Percentiles rank a stretch among this genome's conserved stretches.
Conservation (phyloP, 2,888 invertebrate species). For the Salticus scenicus region DNA sequence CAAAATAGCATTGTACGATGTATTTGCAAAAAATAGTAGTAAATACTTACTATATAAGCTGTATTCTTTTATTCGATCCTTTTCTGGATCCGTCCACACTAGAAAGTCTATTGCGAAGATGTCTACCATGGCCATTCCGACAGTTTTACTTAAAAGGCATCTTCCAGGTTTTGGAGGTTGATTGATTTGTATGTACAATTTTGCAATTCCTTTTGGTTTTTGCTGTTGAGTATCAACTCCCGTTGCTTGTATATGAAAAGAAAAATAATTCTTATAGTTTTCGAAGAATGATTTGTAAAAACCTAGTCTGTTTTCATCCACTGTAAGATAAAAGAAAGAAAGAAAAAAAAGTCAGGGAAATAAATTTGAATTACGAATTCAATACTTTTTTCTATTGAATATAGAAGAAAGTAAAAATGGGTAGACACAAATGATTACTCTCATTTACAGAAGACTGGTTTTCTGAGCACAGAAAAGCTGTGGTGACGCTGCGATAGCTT, state of each 20-base stretch:
- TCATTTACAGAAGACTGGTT: no score
- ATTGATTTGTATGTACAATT: constrained; percentile 46
- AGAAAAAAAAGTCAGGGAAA: no score
- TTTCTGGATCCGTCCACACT: constrained; percentile 48
- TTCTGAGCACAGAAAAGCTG: no score
- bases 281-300: constrained; percentile 43
- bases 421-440: no score
- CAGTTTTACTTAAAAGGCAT: constrained; percentile 4
- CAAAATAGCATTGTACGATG: no score
- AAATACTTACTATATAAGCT: constrained; percentile 61
- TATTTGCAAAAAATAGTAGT: no score
- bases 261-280: neutral
- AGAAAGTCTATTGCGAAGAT: constrained; percentile 39
- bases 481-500: no score
- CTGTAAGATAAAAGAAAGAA: no score
- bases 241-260: constrained; percentile 40
- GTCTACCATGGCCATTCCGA: constrained; percentile 30
- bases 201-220: constrained; percentile 38
- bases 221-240: neutral
- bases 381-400: no score
- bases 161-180: constrained; percentile 39
- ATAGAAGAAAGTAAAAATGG: no score
- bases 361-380: no score
- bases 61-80: constrained; percentile 28
- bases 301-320: constrained; percentile 48